Base-by-base conservation (phyloP, 2,797 vertebrate genomes). In the Galago senegalensis region DNA sequence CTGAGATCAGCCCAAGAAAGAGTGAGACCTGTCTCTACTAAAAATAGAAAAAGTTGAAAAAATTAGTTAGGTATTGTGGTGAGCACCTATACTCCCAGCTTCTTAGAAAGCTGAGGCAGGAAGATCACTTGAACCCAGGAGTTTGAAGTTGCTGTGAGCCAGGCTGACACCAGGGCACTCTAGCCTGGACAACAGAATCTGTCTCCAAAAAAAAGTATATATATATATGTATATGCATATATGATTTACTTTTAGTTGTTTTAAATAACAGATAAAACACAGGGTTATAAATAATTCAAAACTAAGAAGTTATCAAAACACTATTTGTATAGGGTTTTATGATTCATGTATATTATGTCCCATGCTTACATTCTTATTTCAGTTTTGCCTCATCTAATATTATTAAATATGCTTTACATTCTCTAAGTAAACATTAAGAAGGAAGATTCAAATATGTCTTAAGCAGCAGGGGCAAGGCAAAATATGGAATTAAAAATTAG, bases 241-340 rank as follows among this genome's bases (percentile, higher is more conserved):
- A 70, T 43, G 17, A 34, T 70, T 80, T 88, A 76, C n/a, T 96
- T 88, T 88, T 90, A 89, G 82, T 65, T 89, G 21, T 65, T n/a
- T 86, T 81, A 77, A 93, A 23, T 49, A 80, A 88, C 21, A 6
- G 16, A 81, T 67, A 49, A 85, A 94, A 85, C 40, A 82, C 23
- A n/a, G 40, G 84, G 43, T 16, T 65, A 72, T 20, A 49, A 96
- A 87, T 91, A 65, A 82, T 49, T 40, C 67, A 72, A 58, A 86
- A 76, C 60, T 81, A 92, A 87, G 18, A 94, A 17, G 11, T 29
- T 72, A 80, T 49, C 5, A 31, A 75, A 58, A 69, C 49, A 23
- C 5, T 65, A 80, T n/a, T 65, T 82, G 21, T 70, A 37, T 4
- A n/a, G 34, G 18, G 14, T n/a, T 77, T 76, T 77, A 46, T 73